Base-by-base conservation (phyloP, 2,888 invertebrate species). In the Dryobotodes eremita region DNA sequence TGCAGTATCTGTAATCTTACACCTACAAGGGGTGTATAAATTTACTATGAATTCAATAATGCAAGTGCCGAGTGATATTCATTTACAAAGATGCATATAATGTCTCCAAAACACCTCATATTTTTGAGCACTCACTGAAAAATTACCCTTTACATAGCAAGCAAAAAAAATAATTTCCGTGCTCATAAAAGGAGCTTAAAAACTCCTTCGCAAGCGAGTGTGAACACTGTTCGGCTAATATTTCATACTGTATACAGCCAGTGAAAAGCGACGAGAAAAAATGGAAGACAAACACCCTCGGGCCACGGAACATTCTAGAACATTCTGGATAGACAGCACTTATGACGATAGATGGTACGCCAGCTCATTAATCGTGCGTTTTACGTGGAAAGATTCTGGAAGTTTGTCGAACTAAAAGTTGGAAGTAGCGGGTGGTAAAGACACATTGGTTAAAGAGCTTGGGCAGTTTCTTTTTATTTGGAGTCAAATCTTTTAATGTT, bases 241-340 rank as follows among this genome's bases (percentile, higher is more conserved):
- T 88, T 86, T 89, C 83, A 86, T 80, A 86, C 83, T 84, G 80
- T 66, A 70, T 62, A 64, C 72, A 70, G 84, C 62, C 64, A 71
- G 75, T 71, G 77, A 79, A 83, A 71, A 82, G 59, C 71, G 73
- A 61, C 59, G 70, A 55, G 71, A 86, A 89, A 90, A 90, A 88
- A 90, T 84, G 70, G 73, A 88, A 88, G 68, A 80, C 70, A 88
- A 88, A 88, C 86, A 88, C 59, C 84, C 80, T 75, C 57, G 11
- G 80, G 85, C 66, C 15, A 71, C 53, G 62, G 77, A 79, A 83
- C 78, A 50, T 79, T 83, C 77, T 71, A 42, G 78, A 62, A 83
- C 78, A 50, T 77, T 84, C 77, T 71, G 42, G 77, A 57, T 74
- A 79, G 75, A 77, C 77, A 62, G 75, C 80, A 86, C 86, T 83